Evolutionary conservation across 2,113 vertebrate species (phyloP).

Genomic region (Notothenia rossii): DNA sequence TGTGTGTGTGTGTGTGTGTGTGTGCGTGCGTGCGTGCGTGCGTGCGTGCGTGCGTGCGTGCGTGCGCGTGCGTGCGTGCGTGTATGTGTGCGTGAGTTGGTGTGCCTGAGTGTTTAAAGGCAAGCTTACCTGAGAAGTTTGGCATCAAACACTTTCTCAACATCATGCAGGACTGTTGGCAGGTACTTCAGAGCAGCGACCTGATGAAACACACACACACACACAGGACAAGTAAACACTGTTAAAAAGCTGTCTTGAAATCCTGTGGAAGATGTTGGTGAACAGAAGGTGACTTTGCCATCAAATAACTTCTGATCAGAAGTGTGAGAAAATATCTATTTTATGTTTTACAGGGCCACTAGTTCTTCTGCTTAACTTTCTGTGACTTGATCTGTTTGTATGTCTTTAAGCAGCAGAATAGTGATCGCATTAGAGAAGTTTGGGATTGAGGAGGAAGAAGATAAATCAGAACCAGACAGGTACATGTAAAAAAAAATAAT

Average conservation of each 20-base stretch:
- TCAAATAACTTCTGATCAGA: conserved; percentile 32
- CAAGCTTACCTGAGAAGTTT: conserved; percentile 91
- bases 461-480: not conserved
- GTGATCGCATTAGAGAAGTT: not conserved
- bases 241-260: conserved; percentile 31
- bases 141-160: conserved; percentile 95
- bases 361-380: conserved; percentile 16
- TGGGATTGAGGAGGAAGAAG: conserved; percentile 5
- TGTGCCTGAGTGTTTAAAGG: conserved; percentile 3
- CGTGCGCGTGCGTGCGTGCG: conserved; percentile 16
- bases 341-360: conserved; percentile 32
- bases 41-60: not conserved
- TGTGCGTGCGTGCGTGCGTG: not conserved
- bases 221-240: conserved; percentile 28
- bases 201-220: conserved; percentile 77
- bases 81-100: not conserved
- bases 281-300: conserved; percentile 50
- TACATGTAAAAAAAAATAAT: not conserved
- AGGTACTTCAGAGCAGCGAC: conserved; percentile 98
- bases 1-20: conserved; percentile 1
- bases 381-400: conserved; percentile 15
- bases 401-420: conserved; percentile 28
- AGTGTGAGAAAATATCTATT: conserved; percentile 4
- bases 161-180: conserved; percentile 94
- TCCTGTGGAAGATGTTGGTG: conserved; percentile 17